A percentile compares a stretch with the other conserved stretches of the same genome.
phyloP scores from a whole-genome alignment of 1,140 invertebrate genomes.

The Drosophila erecta region DNA sequence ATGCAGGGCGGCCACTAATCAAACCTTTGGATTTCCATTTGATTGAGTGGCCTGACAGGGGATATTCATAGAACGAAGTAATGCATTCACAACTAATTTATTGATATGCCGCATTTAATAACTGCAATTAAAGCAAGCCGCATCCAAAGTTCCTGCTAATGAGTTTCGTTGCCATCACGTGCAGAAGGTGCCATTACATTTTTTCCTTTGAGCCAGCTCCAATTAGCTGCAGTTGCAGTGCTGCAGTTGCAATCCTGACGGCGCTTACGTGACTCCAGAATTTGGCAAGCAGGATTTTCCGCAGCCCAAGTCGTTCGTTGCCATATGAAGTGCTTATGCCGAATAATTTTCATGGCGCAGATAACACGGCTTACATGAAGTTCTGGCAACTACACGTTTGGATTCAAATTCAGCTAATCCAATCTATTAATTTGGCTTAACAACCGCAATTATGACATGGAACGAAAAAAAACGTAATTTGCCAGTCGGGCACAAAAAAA shows the following conservation, averaged over 20 bases:
- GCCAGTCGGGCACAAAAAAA: neutral
- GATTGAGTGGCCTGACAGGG: conserved; percentile 41
- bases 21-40: conserved; percentile 45
- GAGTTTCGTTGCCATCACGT: conserved; percentile 39
- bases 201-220: conserved; percentile 50
- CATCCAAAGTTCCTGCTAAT: conserved; percentile 23
- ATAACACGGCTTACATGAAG: conserved; percentile 40
- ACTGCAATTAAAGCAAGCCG: conserved; percentile 17
- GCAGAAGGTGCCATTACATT: conserved; percentile 56
- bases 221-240: conserved; percentile 33
- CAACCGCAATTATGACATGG: neutral
- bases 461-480: no score
- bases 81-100: conserved; percentile 39
- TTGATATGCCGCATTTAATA: conserved; percentile 50
- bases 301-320: conserved; percentile 1
- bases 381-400: conserved; percentile 28
- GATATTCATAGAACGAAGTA: conserved; percentile 8
- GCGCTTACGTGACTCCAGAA: conserved; percentile 47
- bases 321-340: conserved; percentile 37
- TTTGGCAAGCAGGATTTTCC: conserved; percentile 27
- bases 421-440: conserved; percentile 36
- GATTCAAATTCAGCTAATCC: conserved; percentile 28
- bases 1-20: conserved; percentile 23
- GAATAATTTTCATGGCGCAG: conserved; percentile 40
- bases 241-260: conserved; percentile 54